Percentiles rank a stretch among this genome's conserved stretches.
Conservation (phyloP, 2,113 vertebrate genomes). For the Elaphurus davidianus region DNA sequence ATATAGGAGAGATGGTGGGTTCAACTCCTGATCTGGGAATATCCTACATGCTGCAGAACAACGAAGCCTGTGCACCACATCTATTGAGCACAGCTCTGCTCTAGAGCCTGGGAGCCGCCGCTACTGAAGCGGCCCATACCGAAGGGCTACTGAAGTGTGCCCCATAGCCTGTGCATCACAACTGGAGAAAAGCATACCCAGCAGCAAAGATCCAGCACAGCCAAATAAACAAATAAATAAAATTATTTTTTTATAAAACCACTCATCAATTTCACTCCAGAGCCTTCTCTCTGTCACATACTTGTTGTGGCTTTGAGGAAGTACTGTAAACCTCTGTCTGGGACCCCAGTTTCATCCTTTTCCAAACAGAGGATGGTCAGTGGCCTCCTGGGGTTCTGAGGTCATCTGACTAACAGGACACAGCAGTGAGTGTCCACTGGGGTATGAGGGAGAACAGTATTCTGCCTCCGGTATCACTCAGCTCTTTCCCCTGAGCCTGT, state of each 20-base stretch:
- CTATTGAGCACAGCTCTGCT: background rate
- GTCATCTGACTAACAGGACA: fast-evolving
- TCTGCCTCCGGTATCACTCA: fast-evolving
- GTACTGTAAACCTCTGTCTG: background rate
- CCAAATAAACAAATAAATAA: background rate
- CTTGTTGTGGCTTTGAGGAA: background rate
- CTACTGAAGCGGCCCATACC: background rate
- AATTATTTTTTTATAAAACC: background rate
- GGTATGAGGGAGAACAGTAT: fast-evolving
- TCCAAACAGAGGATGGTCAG: background rate
- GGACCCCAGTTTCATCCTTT: background rate
- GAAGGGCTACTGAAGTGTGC: background rate
- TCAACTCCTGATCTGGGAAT: background rate
- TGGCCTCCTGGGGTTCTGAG: background rate
- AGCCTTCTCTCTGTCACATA: background rate
- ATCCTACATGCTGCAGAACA: fast-evolving
- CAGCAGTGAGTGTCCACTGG: background rate
- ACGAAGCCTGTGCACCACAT: background rate
- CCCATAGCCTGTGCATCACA: too few species aligned
- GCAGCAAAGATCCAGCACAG: background rate
- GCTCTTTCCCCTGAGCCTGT: background rate
- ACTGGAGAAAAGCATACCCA: background rate
- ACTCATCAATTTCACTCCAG: background rate
- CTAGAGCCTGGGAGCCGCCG: background rate
- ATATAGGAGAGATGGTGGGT: too few species aligned